phyloP scores from a whole-genome alignment of 1,140 invertebrate species.

The Sitodiplosis mosellana region DNA sequence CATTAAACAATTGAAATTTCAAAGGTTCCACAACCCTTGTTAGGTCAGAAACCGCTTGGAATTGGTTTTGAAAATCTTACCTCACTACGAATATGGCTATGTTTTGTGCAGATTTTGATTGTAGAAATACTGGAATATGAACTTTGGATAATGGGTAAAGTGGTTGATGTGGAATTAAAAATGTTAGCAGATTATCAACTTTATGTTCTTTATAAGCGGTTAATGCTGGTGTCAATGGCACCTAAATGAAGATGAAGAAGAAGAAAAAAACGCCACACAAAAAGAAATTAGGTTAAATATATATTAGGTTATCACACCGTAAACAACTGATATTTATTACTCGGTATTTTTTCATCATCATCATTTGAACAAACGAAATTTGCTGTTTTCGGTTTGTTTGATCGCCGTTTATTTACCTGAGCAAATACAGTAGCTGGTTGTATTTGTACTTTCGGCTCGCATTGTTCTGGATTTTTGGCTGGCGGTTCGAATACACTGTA shows the following conservation, averaged over 20 bases:
- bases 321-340: too few relatives aligned
- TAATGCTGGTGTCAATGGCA: conserved; percentile 54
- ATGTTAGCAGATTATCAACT: conserved; percentile 54
- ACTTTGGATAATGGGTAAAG: conserved; percentile 74
- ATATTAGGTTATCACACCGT: too few relatives aligned
- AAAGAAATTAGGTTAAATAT: too few relatives aligned
- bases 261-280: too few relatives aligned
- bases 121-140: conserved; percentile 71
- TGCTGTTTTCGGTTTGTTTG: too few relatives aligned
- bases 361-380: too few relatives aligned
- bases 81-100: conserved; percentile 65
- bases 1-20: not conserved
- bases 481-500: conserved; percentile 69
- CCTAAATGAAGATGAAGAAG: conserved; percentile 10
- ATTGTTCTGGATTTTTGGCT: conserved; percentile 40
- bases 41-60: too few relatives aligned
- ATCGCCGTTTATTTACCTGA: conserved; percentile 10
- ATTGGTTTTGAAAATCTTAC: conserved; percentile 33
- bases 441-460: conserved; percentile 53
- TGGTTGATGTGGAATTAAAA: conserved; percentile 72
- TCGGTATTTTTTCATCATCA: too few relatives aligned
- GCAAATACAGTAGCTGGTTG: conserved; percentile 33
- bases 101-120: conserved; percentile 36
- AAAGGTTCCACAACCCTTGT: too few relatives aligned
- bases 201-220: conserved; percentile 63